A percentile compares a stretch with the other conserved stretches of the same genome.
phyloP scores from a whole-genome alignment of 37 sponge, comb jelly and placozoan species.

The Hexactinellida sp. region DNA sequence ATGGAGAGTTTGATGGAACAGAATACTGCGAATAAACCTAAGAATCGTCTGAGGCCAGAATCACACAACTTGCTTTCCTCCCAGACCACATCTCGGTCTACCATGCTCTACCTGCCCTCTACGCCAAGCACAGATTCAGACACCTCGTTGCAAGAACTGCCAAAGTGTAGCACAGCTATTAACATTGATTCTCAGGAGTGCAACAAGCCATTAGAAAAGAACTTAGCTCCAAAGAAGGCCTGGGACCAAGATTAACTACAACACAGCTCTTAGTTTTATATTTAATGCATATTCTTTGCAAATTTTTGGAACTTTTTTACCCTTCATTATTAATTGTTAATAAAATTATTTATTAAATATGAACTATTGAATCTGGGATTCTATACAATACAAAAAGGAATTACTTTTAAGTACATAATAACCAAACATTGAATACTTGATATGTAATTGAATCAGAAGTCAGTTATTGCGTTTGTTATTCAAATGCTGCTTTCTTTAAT shows the following conservation, averaged over 20 bases:
- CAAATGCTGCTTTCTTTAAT: too few species aligned
- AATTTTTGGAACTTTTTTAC: not conserved
- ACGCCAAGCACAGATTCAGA: not conserved
- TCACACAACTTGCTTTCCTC: not conserved
- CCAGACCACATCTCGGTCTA: not conserved
- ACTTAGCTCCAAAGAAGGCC: not conserved
- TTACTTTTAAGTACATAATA: too few species aligned
- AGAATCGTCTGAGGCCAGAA: not conserved
- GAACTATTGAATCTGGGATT: too few species aligned
- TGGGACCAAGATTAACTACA: not conserved
- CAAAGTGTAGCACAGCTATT: not conserved
- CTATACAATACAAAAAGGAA: too few species aligned
- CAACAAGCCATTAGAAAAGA: not conserved
- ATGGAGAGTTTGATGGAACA: not conserved
- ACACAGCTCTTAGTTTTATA: not conserved
- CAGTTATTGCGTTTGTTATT: too few species aligned
- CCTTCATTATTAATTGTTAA: too few species aligned
- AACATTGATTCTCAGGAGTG: not conserved
- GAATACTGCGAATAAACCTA: not conserved
- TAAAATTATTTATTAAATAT: too few species aligned
- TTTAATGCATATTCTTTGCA: not conserved
- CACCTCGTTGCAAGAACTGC: not conserved
- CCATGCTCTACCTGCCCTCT: not conserved
- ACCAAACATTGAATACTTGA: too few species aligned
- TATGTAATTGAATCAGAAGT: too few species aligned